Evolutionary conservation across 2,113 vertebrate genomes (phyloP), one percentile per base, ranked within the genome.

Genomic region (Sinocyclocheilus anshuiensis): DNA sequence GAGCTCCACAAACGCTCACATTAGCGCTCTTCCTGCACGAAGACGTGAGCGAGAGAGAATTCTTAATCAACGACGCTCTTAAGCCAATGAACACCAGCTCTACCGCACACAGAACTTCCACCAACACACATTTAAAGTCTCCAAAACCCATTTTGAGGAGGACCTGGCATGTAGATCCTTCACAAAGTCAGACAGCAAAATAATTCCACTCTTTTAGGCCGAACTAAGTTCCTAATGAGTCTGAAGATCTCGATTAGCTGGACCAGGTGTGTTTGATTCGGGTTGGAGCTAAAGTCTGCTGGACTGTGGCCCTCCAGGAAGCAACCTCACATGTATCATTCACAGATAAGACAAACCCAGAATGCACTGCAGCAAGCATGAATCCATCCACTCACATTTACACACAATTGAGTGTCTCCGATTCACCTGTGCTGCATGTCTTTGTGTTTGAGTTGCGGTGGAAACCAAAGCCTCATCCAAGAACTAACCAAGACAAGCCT

Each of bases 21-120:
- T 90, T 90, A 89, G 81, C 39, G 76, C 84, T 36, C 26, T 92
- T 92, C 93, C 89, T 89, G 91, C 29, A 29, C 91, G 91, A 93
- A 91, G 20, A 42, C 1, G 1, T 42, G 71, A 45, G 39, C 4
- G 16, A 29, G 6, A 53, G 29, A 29, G 1, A 91, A 91, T 94
- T 89, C 94, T 93, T 90, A 59, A 91, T 89, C 91, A 93, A 92
- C 48, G 2, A 24, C 57, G 5, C 75, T 45, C 77, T 87, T 71
- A 6, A 79, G 81, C 91, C 91, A 91, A 90, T 93, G 22, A 74
- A 74, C 39, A 45, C 22, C 39, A 74, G 16, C 55, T 57, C 55
- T 20, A 7, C 16, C 18, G 6, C 11, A 74, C 11, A 11, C 10
- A 42, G 36, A 74, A 69, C 15, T 4, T 33, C 18, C 15, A 69